Percentiles rank a stretch among this genome's conserved stretches.
phyloP scores from a whole-genome alignment of 2,888 invertebrate genomes.

The Sarcophaga subvicina region DNA sequence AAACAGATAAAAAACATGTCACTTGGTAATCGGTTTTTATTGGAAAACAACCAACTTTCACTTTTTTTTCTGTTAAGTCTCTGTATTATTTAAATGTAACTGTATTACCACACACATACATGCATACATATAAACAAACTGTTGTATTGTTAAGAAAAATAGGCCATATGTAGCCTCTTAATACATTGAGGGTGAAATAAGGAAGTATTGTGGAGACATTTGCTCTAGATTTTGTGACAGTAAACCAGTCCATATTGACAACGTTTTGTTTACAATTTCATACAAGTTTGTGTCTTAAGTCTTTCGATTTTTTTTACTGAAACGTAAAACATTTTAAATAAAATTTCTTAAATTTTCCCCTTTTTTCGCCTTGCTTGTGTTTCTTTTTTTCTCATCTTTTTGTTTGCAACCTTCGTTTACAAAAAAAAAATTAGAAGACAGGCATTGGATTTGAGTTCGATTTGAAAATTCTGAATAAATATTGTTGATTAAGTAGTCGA shows the following conservation, averaged over 20 bases:
- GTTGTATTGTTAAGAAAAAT: not conserved
- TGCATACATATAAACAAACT: too few relatives aligned
- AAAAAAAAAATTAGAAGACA: too few relatives aligned
- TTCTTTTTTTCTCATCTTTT: too few relatives aligned
- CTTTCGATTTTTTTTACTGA: not conserved
- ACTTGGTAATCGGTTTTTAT: conserved; percentile 34
- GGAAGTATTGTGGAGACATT: conserved; percentile 14
- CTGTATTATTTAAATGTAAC: too few relatives aligned
- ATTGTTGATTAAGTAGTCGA: too few relatives aligned
- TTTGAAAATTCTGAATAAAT: too few relatives aligned
- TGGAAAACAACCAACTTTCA: conserved; percentile 67
- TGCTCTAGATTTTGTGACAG: conserved; percentile 22
- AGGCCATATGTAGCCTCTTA: not conserved
- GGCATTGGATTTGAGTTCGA: too few relatives aligned
- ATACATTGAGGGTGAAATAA: conserved; percentile 24
- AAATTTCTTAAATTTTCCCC: too few relatives aligned
- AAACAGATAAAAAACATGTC: conserved; percentile 39
- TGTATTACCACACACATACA: too few relatives aligned
- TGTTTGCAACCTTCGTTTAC: too few relatives aligned
- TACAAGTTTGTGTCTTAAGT: not conserved
- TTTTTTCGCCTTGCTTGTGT: too few relatives aligned
- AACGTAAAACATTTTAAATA: not conserved
- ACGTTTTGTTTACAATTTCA: not conserved
- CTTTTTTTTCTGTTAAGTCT: conserved; percentile 31
- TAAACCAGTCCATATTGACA: not conserved